Evolutionary conservation across 2,797 vertebrate genomes (phyloP), one percentile per base, ranked within the genome.

Genomic region (Hoplostethus atlanticus): DNA sequence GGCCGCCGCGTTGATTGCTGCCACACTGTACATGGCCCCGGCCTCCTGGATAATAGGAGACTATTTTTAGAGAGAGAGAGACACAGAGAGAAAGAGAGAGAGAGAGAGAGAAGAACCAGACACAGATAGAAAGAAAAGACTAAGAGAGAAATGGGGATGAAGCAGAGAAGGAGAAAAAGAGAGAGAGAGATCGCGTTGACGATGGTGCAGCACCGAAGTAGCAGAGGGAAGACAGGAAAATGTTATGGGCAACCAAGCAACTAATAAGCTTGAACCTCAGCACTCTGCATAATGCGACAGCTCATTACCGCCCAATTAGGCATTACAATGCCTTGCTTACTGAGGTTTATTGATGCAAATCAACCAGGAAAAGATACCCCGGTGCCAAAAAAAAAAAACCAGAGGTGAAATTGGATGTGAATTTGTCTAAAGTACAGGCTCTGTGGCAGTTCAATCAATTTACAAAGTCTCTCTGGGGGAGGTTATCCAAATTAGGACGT

Each of bases 181-280:
- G 79, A 84, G 76, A 69, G 73, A 72, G 69, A 74, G 82, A 81
- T 88, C 80, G 91, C 86, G 93, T 87, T 93, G 92, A 94, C 91
- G 86, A 91, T 89, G 73, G 77, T 84, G 90, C 84, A 93, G 90
- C 87, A 85, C 73, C 81, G 80, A 91, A 90, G 87, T 82, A 87
- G 85, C 75, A 64, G 84, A 91, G 84, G 84, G 85, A 92, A 93
- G 91, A 90, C 85, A 86, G 86, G 84, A 86, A 93, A 94, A 95
- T 93, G 93, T 94, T 94, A 93, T 93, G 92, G 92, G 92, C 94
- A 94, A 92, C 94, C 94, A 94, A 94, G 94, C 95, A 95, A 93
- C 95, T 95, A 95, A 95, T 94, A 94, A 93, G 92, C 93, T 93
- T 95, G 92, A 94, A 94, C 94, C 93, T 91, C 89, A 78, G 90